These are phyloP conservation scores for Onychostruthus taczanowskii DNA, from an alignment of 2,113 vertebrate species.

Conservation along the genomic window DNA sequence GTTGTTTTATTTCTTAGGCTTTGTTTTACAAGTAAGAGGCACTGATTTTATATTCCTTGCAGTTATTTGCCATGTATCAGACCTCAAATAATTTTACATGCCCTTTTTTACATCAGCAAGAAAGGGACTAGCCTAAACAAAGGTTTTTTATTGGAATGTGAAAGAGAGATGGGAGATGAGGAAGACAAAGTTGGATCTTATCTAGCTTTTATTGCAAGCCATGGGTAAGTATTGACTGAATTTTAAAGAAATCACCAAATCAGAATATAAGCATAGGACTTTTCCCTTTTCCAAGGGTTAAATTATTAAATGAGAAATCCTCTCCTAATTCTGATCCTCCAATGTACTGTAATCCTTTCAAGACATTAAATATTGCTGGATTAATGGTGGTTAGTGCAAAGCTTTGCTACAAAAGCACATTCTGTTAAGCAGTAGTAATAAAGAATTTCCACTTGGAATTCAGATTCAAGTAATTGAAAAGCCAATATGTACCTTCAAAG, in stretches of 20 bases:
- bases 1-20: background rate
- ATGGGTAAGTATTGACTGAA: background rate
- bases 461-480: background rate
- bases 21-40: background rate
- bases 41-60: background rate
- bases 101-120: background rate
- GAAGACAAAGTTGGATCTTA: background rate
- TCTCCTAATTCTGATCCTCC: slow-evolving; percentile 11
- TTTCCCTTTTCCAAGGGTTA: background rate
- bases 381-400: background rate
- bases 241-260: background rate
- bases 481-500: background rate
- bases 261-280: background rate
- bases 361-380: background rate
- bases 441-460: background rate
- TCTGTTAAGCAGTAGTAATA: background rate
- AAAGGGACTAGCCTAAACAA: background rate
- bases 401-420: background rate
- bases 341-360: background rate
- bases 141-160: background rate
- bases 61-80: background rate
- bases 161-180: background rate
- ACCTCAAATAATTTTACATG: background rate
- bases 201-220: background rate
- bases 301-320: slow-evolving; percentile 21